These are phyloP conservation scores for Dipodomys stephensi DNA, from an alignment of 2,113 vertebrate species.

Conservation along the genomic window DNA sequence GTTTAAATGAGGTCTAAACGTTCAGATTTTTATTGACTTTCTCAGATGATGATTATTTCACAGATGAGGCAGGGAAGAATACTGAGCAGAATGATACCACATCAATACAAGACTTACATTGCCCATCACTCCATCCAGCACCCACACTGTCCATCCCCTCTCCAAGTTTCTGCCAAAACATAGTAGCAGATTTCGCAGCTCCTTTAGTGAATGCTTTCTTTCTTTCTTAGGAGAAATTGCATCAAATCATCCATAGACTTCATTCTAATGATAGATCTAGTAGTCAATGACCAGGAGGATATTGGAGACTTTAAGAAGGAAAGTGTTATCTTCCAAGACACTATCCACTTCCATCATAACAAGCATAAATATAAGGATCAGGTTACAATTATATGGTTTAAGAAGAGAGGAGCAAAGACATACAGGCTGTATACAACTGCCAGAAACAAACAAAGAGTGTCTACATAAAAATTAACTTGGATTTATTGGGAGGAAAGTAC, in stretches of 20 bases:
- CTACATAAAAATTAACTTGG: background rate
- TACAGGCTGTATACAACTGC: slow-evolving; percentile 13
- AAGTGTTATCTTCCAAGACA: background rate
- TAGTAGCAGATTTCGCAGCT: background rate
- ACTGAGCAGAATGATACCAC: background rate
- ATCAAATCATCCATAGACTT: background rate
- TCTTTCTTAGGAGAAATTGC: background rate
- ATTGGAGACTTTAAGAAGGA: background rate
- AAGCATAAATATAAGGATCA: background rate
- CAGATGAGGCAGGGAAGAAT: too few relatives aligned
- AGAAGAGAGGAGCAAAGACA: slow-evolving; percentile 27
- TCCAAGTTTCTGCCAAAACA: background rate
- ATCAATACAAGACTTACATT: background rate
- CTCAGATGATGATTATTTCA: background rate
- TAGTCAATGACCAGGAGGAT: background rate
- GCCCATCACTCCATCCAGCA: background rate
- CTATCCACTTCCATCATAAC: background rate
- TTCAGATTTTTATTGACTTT: background rate
- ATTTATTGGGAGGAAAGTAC: slow-evolving; percentile 56
- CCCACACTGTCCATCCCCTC: background rate
- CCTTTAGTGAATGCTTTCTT: background rate
- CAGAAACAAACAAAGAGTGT: slow-evolving; percentile 41
- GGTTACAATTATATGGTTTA: background rate
- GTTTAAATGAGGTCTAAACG: background rate
- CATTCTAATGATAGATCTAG: background rate